These are phyloP conservation scores for Conus betulinus DNA, from an alignment of 1,140 invertebrate genomes.

Conservation along the genomic window DNA sequence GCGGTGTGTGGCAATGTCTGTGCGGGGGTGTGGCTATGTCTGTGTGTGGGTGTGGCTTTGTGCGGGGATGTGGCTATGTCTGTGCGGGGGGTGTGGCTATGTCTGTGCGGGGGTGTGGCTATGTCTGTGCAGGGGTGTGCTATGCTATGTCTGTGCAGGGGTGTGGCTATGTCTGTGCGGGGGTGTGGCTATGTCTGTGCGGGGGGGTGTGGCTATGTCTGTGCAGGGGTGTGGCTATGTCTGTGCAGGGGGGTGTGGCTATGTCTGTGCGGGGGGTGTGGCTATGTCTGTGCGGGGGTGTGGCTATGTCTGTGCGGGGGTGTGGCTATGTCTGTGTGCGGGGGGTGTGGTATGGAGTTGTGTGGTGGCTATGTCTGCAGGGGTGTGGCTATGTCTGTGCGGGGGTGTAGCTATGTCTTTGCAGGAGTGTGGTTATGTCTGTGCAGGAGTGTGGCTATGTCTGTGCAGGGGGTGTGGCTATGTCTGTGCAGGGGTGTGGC, in stretches of 20 bases:
- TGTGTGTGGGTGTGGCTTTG: neutral
- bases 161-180: neutral
- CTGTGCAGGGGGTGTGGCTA: neutral
- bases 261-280: neutral
- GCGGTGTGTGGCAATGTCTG: neutral
- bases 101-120: neutral
- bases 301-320: neutral
- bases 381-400: neutral
- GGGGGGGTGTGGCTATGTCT: neutral
- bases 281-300: neutral
- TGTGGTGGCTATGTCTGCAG: neutral
- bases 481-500: neutral
- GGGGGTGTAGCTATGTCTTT: neutral
- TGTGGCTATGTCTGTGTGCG: neutral
- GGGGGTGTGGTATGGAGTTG: no score
- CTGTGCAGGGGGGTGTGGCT: neutral
- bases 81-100: no score
- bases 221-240: neutral
- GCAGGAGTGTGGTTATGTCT: neutral
- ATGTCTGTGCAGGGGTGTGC: neutral
- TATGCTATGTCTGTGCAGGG: neutral
- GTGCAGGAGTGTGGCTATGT: neutral
- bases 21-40: neutral
- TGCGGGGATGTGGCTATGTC: neutral
- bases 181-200: neutral